phyloP scores from a whole-genome alignment of 2,888 invertebrate genomes.

The Caenorhabditis afra region DNA sequence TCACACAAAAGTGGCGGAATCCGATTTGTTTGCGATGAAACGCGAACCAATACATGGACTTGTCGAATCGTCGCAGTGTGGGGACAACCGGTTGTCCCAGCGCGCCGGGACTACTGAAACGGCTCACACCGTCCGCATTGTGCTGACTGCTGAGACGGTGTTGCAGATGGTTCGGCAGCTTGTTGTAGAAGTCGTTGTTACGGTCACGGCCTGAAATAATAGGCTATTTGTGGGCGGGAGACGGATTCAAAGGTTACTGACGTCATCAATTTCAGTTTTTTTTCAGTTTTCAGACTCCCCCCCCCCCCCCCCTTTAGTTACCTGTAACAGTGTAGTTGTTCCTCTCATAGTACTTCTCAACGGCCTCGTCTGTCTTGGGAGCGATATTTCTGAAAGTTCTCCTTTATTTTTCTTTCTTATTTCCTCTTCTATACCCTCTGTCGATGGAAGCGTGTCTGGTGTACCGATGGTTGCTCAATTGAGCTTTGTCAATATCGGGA shows the following conservation, averaged over 20 bases:
- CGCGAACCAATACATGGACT: conserved; percentile 69
- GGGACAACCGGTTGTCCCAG: conserved; percentile 43
- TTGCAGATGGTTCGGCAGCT: conserved; percentile 46
- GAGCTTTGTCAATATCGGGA: conserved; percentile 13
- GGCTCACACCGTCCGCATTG: conserved; percentile 21
- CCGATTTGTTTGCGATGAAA: conserved; percentile 64
- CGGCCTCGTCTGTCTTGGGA: conserved; percentile 27
- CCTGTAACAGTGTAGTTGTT: conserved; percentile 57
- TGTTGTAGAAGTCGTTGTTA: conserved; percentile 42
- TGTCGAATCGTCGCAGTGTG: conserved; percentile 59
- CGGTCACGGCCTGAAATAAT: conserved; percentile 33
- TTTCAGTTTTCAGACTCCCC: too few species aligned
- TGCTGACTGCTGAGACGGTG: conserved; percentile 36
- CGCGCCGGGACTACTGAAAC: conserved; percentile 50
- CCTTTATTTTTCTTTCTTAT: too few species aligned
- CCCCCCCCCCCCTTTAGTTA: too few species aligned
- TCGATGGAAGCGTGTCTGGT: conserved; percentile 45
- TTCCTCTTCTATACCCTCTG: conserved; percentile 2
- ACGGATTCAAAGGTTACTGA: not conserved
- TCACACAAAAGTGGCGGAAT: conserved; percentile 66
- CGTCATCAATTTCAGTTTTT: not conserved
- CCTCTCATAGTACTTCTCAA: conserved; percentile 53
- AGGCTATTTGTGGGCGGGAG: too few species aligned
- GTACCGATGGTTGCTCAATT: conserved; percentile 27
- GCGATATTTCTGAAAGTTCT: not conserved